Base-by-base conservation (phyloP, 2,113 vertebrate species). In the Phocoena sinus region DNA sequence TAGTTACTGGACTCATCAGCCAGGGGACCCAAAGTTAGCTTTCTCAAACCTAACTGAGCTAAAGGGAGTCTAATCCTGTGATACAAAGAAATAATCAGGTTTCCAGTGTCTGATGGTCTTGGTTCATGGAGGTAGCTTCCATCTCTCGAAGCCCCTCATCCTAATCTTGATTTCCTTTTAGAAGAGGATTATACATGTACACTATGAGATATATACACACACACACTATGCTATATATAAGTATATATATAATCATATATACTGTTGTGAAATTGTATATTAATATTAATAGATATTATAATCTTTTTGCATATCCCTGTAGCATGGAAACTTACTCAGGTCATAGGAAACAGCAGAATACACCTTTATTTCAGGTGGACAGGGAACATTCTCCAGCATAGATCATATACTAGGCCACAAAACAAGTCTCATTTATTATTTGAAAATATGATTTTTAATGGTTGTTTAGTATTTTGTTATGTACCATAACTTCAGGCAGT, bases 371-470 rank as follows among this genome's bases (percentile, higher is more conserved):
- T 80, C 53, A 58, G 25, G 53, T 58, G 53, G 23, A 80, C 8
- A 80, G 56, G 53, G 12, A 58, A 58, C 14, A 8, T 38, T 80
- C 12, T 80, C 21, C 50, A 36, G 33, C 8, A 38, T 17, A 36
- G 77, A 80, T 58, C 77, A 58, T 23, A 80, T 58, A 58, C 21
- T 58, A 13, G 53, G 12, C 33, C 53, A 58, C n/a, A 80, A 80
- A 25, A 36, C 20, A 58, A 38, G 7, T 38, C 23, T 80, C 7
- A 5, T n/a, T 58, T 84, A 47, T 89, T 85, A 81, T 91, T 70
- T 93, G 36, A 80, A 87, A 89, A 80, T 87, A 41, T 71, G 8
- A 65, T 60, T 71, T 94, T 95, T 53, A 97, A 91, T 95, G 14
- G 8, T 60, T 82, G 21, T 50, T 91, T 76, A 28, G 8, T 70